phyloP scores from a whole-genome alignment of 2,797 vertebrate species.

The Malurus splendens region DNA sequence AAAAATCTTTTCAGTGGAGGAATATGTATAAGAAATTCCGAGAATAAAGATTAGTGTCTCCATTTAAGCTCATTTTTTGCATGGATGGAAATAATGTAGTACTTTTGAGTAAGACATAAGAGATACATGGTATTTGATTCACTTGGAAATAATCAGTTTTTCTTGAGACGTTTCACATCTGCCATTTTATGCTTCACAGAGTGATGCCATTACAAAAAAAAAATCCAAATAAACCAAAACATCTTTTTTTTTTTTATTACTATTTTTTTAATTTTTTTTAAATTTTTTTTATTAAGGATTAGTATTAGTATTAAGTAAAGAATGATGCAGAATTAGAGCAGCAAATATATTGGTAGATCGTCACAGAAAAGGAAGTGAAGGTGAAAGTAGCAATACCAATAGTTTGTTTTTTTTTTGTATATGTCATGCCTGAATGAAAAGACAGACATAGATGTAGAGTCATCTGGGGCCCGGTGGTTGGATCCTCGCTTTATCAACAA shows the following conservation, averaged over 20 bases:
- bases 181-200: neutral
- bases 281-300: neutral
- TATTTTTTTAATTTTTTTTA: too few relatives aligned
- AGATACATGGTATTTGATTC: neutral
- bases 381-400: neutral
- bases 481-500: neutral
- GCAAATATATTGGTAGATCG: neutral
- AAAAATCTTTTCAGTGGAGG: neutral
- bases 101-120: neutral
- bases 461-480: neutral
- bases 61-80: neutral
- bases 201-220: neutral
- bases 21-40: neutral
- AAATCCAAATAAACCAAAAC: neutral
- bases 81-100: neutral
- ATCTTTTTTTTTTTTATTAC: too few relatives aligned
- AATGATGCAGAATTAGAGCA: neutral
- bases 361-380: neutral
- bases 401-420: neutral
- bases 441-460: neutral
- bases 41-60: neutral
- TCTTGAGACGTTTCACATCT: neutral
- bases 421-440: neutral
- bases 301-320: neutral
- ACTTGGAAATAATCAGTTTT: neutral